Evolutionary conservation across 1,140 invertebrate species (phyloP).

Genomic region (Lordiphosa clarofinis): DNA sequence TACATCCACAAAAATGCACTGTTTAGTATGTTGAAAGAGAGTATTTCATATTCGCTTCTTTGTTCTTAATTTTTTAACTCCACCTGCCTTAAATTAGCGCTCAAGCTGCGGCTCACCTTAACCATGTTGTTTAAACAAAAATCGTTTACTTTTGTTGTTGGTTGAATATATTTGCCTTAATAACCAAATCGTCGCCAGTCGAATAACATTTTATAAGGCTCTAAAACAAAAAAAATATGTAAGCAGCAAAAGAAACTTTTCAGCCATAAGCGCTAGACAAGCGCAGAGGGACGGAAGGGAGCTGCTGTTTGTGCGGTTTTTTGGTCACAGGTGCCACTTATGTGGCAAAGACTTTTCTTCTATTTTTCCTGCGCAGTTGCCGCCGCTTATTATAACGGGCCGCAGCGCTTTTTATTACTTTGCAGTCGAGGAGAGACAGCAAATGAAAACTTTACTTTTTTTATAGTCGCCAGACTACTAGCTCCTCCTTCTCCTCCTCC

Average conservation of each 20-base stretch:
- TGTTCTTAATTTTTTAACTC: too few relatives aligned
- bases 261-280: slow-evolving; percentile 7
- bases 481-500: background rate
- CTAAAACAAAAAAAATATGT: background rate
- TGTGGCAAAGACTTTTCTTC: slow-evolving; percentile 7
- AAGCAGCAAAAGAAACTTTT: slow-evolving; percentile 1
- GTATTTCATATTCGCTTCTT: too few relatives aligned
- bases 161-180: slow-evolving; percentile 12
- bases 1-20: too few relatives aligned
- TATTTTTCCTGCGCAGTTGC: slow-evolving; percentile 1
- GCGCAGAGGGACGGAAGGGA: too few relatives aligned
- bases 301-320: slow-evolving; percentile 44
- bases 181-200: slow-evolving; percentile 8
- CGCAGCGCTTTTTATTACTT: slow-evolving; percentile 14
- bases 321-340: slow-evolving; percentile 15
- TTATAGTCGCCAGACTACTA: slow-evolving; percentile 11
- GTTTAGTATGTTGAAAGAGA: too few relatives aligned
- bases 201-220: slow-evolving; percentile 12
- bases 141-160: slow-evolving; percentile 2
- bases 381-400: slow-evolving; percentile 15
- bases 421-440: slow-evolving; percentile 4
- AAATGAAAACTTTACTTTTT: slow-evolving; percentile 11
- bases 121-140: too few relatives aligned
- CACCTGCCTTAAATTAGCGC: too few relatives aligned
- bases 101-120: too few relatives aligned